Conservation (phyloP, 2,797 vertebrate genomes). For the Rhinoraja longicauda region DNA sequence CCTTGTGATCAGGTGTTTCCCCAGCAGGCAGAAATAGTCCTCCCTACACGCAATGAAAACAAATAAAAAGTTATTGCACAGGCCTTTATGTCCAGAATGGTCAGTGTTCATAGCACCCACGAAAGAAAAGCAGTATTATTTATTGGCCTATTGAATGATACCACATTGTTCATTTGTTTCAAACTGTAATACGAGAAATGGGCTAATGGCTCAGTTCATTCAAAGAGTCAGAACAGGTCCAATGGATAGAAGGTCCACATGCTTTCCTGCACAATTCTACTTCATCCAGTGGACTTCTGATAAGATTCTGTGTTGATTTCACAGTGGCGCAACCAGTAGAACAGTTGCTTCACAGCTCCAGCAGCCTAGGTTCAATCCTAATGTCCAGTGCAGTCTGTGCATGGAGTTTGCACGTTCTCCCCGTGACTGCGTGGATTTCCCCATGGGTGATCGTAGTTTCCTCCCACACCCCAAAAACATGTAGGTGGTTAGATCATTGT, state of each 20-base stretch:
- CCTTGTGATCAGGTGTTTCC: not conserved
- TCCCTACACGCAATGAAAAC: not conserved
- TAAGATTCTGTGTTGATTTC: not conserved
- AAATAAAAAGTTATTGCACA: too few species aligned
- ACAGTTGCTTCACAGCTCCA: too few species aligned
- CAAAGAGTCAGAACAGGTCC: not conserved
- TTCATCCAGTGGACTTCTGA: not conserved
- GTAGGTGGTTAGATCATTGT: too few species aligned
- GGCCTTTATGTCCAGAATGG: too few species aligned
- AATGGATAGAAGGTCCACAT: not conserved
- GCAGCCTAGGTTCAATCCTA: too few species aligned
- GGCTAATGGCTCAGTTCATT: not conserved
- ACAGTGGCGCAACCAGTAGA: too few species aligned
- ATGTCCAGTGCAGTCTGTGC: too few species aligned
- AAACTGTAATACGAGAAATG: not conserved
- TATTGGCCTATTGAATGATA: not conserved
- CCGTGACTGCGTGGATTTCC: not conserved
- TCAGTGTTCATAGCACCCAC: not conserved
- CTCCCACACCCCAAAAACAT: not conserved
- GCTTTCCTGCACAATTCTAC: not conserved
- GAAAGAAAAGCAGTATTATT: not conserved
- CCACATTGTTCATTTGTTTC: not conserved
- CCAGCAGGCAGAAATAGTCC: not conserved
- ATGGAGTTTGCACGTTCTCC: too few species aligned
- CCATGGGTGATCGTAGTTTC: not conserved